Evolutionary conservation across 2,113 vertebrate genomes (phyloP).

Genomic region (Lampris incognitus): DNA sequence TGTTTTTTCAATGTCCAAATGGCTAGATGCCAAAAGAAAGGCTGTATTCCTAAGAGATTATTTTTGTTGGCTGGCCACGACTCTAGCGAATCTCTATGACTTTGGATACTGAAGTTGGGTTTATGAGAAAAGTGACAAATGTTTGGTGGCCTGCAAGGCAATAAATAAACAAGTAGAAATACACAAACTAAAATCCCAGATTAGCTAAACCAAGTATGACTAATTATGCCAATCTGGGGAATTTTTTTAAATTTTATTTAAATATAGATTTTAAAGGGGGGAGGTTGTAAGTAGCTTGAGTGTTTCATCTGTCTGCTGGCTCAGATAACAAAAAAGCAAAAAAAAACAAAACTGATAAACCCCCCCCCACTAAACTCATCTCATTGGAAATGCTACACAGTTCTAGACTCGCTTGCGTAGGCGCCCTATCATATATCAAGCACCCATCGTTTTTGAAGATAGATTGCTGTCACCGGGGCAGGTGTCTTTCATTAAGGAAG

Average conservation of each 20-base stretch:
- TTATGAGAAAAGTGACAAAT: conserved; percentile 5
- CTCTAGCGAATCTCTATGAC: conserved; percentile 15
- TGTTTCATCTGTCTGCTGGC: neutral
- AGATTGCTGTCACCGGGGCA: neutral
- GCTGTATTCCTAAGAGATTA: conserved; percentile 29
- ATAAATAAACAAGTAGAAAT: neutral
- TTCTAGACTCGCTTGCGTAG: neutral
- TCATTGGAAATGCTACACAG: neutral
- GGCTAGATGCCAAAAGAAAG: conserved; percentile 14
- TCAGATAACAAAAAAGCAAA: conserved; percentile 12
- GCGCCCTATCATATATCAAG: conserved; percentile 29
- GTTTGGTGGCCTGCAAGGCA: neutral
- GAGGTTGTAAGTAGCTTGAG: neutral
- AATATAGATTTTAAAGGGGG: neutral
- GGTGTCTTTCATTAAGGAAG: conserved; percentile 10
- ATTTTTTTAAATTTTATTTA: neutral
- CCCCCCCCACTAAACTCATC: neutral
- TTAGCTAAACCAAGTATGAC: neutral
- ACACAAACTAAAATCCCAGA: neutral
- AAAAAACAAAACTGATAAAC: neutral
- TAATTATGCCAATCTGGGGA: neutral
- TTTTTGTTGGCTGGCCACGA: conserved; percentile 13
- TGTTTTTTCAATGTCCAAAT: conserved; percentile 9
- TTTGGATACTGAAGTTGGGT: conserved; percentile 16
- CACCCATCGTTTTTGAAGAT: conserved; percentile 24